Evolutionary conservation across 2,888 invertebrate genomes (phyloP).

Genomic region (Callosobruchus maculatus): DNA sequence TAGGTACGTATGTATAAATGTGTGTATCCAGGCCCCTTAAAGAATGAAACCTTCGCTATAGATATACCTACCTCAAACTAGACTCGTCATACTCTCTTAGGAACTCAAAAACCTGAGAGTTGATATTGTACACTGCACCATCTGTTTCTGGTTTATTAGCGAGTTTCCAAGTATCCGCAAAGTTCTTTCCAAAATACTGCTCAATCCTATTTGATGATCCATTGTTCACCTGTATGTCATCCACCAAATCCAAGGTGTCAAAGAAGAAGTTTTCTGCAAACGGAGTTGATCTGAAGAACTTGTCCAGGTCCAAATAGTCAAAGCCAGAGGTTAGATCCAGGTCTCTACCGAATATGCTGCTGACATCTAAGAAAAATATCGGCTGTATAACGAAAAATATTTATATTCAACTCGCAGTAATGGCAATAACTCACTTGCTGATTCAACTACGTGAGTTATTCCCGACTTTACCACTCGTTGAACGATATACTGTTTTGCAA

Average conservation of each 20-base stretch:
- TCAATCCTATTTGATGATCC: constrained; percentile 29
- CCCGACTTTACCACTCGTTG: too few relatives aligned
- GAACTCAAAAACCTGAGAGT: constrained; percentile 36
- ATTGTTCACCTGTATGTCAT: background rate
- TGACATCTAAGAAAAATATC: background rate
- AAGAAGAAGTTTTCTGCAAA: background rate
- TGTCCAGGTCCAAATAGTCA: constrained; percentile 3
- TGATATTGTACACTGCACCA: constrained; percentile 26
- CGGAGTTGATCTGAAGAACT: constrained; percentile 15
- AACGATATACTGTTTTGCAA: too few relatives aligned
- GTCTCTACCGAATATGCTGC: constrained; percentile 1
- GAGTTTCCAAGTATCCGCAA: constrained; percentile 42
- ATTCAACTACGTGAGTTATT: too few relatives aligned
- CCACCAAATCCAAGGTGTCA: background rate
- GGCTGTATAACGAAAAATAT: too few relatives aligned
- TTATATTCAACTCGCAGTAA: too few relatives aligned
- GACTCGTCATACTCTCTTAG: constrained; percentile 42
- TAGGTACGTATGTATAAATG: too few relatives aligned
- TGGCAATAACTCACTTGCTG: too few relatives aligned
- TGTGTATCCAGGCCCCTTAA: too few relatives aligned
- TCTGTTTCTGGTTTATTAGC: constrained; percentile 31
- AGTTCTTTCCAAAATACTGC: constrained; percentile 38
- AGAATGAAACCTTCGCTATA: too few relatives aligned
- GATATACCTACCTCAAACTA: constrained; percentile 30
- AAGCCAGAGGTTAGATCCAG: constrained; percentile 1